Conservation (phyloP, 2,797 vertebrate species). For the Miichthys miiuy region DNA sequence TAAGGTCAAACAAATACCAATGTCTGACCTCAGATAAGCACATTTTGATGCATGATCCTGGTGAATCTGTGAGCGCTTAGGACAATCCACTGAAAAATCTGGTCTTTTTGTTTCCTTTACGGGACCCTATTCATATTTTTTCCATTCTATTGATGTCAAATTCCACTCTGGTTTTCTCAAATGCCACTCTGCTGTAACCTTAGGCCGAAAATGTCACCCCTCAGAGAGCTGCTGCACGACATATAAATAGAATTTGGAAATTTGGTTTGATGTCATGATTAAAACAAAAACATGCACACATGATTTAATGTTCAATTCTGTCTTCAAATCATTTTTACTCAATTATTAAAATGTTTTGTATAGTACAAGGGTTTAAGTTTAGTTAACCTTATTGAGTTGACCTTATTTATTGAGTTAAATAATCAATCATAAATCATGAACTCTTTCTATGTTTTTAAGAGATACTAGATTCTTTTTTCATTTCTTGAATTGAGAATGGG, state of each 20-base stretch:
- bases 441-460: neutral
- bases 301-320: neutral
- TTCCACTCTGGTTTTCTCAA: neutral
- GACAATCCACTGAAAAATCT: neutral
- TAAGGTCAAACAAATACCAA: slow-evolving; percentile 2
- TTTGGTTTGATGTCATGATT: neutral
- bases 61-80: neutral
- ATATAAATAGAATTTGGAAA: neutral
- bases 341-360: neutral
- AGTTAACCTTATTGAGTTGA: neutral
- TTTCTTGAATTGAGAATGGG: neutral
- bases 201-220: neutral
- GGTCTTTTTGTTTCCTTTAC: neutral
- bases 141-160: neutral
- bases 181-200: neutral
- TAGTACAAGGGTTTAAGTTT: neutral
- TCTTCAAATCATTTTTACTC: neutral
- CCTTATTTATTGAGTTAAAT: neutral
- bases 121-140: neutral
- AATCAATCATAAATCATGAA: neutral
- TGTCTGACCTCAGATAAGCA: neutral
- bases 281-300: neutral
- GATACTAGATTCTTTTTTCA: neutral
- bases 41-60: neutral
- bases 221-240: neutral